Evolutionary conservation across 2,888 invertebrate genomes (phyloP).

Genomic region (Nysson spinosus): DNA sequence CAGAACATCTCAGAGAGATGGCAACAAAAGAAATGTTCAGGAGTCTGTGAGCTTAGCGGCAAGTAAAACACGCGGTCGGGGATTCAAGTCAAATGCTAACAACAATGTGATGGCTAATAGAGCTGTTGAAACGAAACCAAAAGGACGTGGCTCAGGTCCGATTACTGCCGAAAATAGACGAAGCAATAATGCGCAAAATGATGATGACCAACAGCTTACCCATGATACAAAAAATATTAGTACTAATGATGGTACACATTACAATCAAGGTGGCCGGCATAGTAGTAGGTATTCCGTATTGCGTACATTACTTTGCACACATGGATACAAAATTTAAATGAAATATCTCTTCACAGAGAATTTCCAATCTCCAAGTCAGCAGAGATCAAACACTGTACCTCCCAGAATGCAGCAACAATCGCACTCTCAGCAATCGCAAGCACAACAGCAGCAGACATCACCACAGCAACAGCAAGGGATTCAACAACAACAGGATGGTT

Average conservation of each 20-base stretch:
- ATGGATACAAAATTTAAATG: not conserved
- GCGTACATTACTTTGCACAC: not conserved
- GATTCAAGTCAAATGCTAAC: constrained; percentile 70
- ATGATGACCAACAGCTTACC: constrained; percentile 69
- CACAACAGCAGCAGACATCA: constrained; percentile 71
- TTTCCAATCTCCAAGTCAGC: constrained; percentile 72
- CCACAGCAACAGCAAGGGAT: constrained; percentile 70
- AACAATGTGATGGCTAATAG: constrained; percentile 70
- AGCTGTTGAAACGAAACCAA: constrained; percentile 68
- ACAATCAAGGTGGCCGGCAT: constrained; percentile 69
- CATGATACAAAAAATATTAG: constrained; percentile 72
- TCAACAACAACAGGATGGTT: constrained; percentile 69
- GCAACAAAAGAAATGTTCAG: constrained; percentile 68
- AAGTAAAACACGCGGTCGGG: constrained; percentile 71
- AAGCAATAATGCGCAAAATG: constrained; percentile 60
- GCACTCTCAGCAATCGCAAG: constrained; percentile 70
- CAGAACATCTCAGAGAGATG: constrained; percentile 63
- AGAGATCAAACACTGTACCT: constrained; percentile 67
- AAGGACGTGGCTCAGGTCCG: constrained; percentile 68
- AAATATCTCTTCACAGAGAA: constrained; percentile 65
- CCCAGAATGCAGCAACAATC: constrained; percentile 75
- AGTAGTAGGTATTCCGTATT: constrained; percentile 63
- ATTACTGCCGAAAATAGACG: constrained; percentile 65
- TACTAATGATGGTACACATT: constrained; percentile 63
- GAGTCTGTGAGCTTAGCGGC: constrained; percentile 68